phyloP scores from a whole-genome alignment of 1,140 invertebrate genomes.

The Lucilia cuprina region DNA sequence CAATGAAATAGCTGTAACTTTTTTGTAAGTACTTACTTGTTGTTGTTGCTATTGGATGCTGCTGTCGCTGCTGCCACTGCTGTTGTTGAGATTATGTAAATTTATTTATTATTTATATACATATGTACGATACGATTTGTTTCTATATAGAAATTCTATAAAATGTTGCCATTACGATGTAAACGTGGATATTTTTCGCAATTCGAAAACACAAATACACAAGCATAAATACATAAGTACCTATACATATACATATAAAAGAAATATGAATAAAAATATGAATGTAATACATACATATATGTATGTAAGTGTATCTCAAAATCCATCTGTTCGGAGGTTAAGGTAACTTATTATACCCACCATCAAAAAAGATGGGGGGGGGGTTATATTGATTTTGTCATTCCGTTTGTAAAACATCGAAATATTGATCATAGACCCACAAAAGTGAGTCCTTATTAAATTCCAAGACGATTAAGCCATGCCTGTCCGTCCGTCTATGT shows the following conservation, averaged over 20 bases:
- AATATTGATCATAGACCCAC: no score
- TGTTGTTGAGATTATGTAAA: slow-evolving; percentile 7
- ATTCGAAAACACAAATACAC: background rate
- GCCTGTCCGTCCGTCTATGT: no score
- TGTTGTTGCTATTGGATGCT: no score
- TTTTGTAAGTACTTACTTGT: no score
- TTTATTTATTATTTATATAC: background rate
- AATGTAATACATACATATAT: background rate
- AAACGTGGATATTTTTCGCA: background rate
- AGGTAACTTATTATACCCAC: no score
- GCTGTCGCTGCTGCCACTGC: no score
- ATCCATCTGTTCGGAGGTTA: no score
- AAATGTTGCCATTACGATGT: background rate
- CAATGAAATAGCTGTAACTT: background rate
- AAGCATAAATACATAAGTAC: background rate
- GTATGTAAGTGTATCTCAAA: background rate
- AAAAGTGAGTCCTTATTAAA: no score
- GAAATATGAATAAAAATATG: background rate
- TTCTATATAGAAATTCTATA: background rate
- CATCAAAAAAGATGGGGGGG: no score
- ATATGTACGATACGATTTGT: background rate
- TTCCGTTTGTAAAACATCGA: no score
- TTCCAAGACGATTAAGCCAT: no score
- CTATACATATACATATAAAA: background rate
- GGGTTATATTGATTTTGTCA: no score